A percentile compares a stretch with the other conserved stretches of the same genome.
phyloP scores from a whole-genome alignment of 2,888 invertebrate species.

The Dasysyrphus tricinctus region DNA sequence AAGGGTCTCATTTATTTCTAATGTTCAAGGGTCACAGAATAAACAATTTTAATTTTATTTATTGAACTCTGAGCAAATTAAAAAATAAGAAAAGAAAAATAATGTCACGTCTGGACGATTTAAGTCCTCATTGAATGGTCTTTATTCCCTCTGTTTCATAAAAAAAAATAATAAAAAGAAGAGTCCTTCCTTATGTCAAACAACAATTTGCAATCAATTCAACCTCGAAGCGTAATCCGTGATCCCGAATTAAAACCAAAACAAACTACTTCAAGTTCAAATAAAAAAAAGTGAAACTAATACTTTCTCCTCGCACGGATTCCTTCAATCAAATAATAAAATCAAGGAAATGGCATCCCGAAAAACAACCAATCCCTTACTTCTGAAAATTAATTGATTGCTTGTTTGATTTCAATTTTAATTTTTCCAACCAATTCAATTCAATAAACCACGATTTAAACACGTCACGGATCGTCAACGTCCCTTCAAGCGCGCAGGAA shows the following conservation, averaged over 20 bases:
- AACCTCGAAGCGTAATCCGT: background rate
- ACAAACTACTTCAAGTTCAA: constrained; percentile 11
- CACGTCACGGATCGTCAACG: constrained; percentile 69
- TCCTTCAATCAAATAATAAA: constrained; percentile 3
- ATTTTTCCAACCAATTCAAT: constrained; percentile 59
- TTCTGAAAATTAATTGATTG: constrained; percentile 68
- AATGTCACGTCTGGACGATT: background rate
- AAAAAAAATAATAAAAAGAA: background rate
- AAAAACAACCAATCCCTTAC: constrained; percentile 30
- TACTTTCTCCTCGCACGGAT: constrained; percentile 28
- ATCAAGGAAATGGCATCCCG: background rate
- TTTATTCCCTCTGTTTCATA: background rate
- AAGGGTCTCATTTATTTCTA: too few relatives aligned
- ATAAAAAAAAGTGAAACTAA: constrained; percentile 1
- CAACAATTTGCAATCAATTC: constrained; percentile 28
- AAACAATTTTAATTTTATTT: background rate
- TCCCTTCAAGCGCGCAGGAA: constrained; percentile 63
- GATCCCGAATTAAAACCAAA: constrained; percentile 19
- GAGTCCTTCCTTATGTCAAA: background rate
- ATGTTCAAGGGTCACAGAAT: background rate
- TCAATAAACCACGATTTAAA: constrained; percentile 67
- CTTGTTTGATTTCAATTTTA: constrained; percentile 59
- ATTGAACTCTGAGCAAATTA: background rate
- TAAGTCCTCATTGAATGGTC: too few relatives aligned
- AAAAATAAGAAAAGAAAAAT: background rate